These are phyloP conservation scores for Dichetophora obliterata DNA, from an alignment of 2,888 invertebrate species.

Conservation along the genomic window DNA sequence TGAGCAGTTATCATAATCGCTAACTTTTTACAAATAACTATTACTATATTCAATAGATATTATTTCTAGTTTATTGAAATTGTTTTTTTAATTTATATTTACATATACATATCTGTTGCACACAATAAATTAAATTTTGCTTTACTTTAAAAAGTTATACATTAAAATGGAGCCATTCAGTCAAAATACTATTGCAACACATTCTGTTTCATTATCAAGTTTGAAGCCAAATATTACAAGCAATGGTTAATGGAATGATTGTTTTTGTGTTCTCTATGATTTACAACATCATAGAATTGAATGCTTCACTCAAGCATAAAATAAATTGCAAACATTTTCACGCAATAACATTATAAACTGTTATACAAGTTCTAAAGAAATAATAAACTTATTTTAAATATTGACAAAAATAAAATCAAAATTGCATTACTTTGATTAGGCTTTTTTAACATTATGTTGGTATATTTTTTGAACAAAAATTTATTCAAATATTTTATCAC, in stretches of 20 bases:
- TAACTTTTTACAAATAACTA: too few species aligned
- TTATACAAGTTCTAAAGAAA: not conserved
- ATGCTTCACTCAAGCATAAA: too few species aligned
- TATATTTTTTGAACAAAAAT: conserved; percentile 39
- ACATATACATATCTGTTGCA: not conserved
- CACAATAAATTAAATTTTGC: conserved; percentile 14
- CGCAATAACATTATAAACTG: not conserved
- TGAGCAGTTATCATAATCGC: too few species aligned
- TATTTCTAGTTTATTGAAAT: too few species aligned
- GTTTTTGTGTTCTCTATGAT: too few species aligned
- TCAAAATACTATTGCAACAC: conserved; percentile 12
- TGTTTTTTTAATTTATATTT: conserved; percentile 2
- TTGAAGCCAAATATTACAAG: not conserved
- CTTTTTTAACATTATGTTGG: conserved; percentile 15
- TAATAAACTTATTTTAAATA: conserved; percentile 20
- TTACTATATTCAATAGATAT: too few species aligned
- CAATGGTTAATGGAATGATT: not conserved
- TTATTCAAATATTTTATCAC: conserved; percentile 57
- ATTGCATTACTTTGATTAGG: not conserved
- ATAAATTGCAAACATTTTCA: too few species aligned
- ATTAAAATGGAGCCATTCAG: not conserved
- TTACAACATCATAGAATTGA: too few species aligned
- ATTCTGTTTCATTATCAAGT: not conserved
- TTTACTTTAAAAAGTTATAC: not conserved
- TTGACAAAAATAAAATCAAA: conserved; percentile 15